Evolutionary conservation across 2,888 invertebrate genomes (phyloP), one percentile per base, ranked within the genome.

Genomic region (Allolobophora icterica): DNA sequence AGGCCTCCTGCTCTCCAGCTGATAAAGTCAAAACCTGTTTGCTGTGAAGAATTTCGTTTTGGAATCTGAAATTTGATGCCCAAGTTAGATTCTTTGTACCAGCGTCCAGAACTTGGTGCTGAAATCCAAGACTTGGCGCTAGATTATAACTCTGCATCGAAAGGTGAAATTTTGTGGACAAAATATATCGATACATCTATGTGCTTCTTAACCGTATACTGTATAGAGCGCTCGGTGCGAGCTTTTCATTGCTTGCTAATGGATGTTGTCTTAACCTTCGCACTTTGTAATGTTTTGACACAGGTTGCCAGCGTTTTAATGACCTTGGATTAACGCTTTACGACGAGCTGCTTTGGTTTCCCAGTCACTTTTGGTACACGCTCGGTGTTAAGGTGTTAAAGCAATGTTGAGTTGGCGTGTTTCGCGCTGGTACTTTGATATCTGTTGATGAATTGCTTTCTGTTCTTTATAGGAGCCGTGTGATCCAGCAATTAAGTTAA

Each of bases 251-350:
- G 58, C 58, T 30, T 58, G 58, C 30, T 58, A 58, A 5, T 71
- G 71, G 71, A 71, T 71, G 71, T 71, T 71, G 71, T 71, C 30
- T 71, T 71, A n/a, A n/a, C 71, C 71, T 71, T 71, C 71, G n/a
- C 71, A n/a, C 71, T 52, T 52, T 71, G 71, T 71, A 71, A 30
- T n/a, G n/a, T n/a, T n/a, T 30, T 71, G 71, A 71, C 11, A 13
- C 13, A 13, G 71, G n/a, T n/a, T 2, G 30, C 71, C 71, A 71
- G 71, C 8, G 8, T n/a, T 71, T 71, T 71, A n/a, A n/a, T n/a
- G 30, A n/a, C n/a, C n/a, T 6, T 8, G n/a, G 71, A 52, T 52
- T 24, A n/a, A n/a, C n/a, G n/a, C n/a, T n/a, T n/a, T n/a, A n/a
- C n/a, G n/a, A n/a, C n/a, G n/a, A n/a, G n/a, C n/a, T n/a, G n/a